Conservation (phyloP, 1,140 invertebrate genomes). For the Chymomyza costata region DNA sequence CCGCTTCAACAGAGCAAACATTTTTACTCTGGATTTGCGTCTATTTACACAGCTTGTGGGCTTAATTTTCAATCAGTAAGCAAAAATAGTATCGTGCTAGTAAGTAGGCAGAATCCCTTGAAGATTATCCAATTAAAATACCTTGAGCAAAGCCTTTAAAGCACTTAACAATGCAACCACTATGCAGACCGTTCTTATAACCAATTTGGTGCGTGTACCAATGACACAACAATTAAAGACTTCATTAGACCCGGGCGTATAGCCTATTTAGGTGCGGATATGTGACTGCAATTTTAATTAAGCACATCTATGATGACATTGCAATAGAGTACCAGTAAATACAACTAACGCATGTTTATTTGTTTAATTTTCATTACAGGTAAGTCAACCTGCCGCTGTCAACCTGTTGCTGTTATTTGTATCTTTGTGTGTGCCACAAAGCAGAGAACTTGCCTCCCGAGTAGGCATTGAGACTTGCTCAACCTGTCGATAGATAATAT, state of each 20-base stretch:
- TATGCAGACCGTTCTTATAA: conserved; percentile 24
- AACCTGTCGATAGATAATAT: conserved; percentile 57
- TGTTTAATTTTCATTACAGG: conserved; percentile 48
- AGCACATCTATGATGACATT: conserved; percentile 16
- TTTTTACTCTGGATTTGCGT: too few relatives aligned
- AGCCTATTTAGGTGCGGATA: conserved; percentile 54
- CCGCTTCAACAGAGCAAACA: too few relatives aligned
- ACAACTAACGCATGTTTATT: conserved; percentile 44
- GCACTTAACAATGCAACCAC: conserved; percentile 35
- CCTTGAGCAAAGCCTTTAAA: too few relatives aligned
- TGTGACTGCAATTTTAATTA: conserved; percentile 56
- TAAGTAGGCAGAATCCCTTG: too few relatives aligned
- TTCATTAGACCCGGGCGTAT: conserved; percentile 44
- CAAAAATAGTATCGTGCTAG: too few relatives aligned
- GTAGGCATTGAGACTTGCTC: too few relatives aligned
- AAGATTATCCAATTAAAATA: too few relatives aligned
- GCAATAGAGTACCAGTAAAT: conserved; percentile 26
- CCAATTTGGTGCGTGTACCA: conserved; percentile 5
- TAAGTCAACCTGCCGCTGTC: conserved; percentile 27
- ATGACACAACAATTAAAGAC: conserved; percentile 55
- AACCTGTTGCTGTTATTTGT: conserved; percentile 41
- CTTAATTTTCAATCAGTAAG: too few relatives aligned
- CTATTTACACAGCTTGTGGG: too few relatives aligned
- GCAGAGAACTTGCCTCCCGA: conserved; percentile 25
- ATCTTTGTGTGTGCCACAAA: conserved; percentile 40